phyloP scores from a whole-genome alignment of 2,888 invertebrate genomes.

The Holacanthella duospinosa region DNA sequence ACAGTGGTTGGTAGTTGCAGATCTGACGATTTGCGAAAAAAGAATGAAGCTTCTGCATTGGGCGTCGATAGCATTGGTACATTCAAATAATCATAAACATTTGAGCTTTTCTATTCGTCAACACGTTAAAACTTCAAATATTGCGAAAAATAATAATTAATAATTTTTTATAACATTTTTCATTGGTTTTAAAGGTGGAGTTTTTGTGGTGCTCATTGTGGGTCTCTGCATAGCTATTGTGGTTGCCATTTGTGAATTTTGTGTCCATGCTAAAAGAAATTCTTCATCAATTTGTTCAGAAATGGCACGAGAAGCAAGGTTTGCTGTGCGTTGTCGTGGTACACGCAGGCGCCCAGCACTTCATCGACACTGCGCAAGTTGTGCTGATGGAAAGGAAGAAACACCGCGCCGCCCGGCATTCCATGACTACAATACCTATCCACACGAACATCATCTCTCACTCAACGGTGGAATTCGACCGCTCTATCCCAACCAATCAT shows the following conservation, averaged over 20 bases:
- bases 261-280: slow-evolving; percentile 57
- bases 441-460: slow-evolving; percentile 18
- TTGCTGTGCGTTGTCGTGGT: slow-evolving; percentile 41
- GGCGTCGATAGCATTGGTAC: slow-evolving; percentile 66
- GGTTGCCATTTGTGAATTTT: slow-evolving; percentile 70
- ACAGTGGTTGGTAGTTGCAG: slow-evolving; percentile 44
- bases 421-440: slow-evolving; percentile 37
- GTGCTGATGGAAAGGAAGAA: slow-evolving; percentile 29
- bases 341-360: slow-evolving; percentile 66
- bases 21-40: slow-evolving; percentile 54
- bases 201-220: slow-evolving; percentile 71
- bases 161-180: background rate
- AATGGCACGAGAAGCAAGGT: slow-evolving; percentile 57
- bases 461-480: background rate
- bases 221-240: slow-evolving; percentile 64
- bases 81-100: no score
- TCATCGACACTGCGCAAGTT: slow-evolving; percentile 56
- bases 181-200: slow-evolving; percentile 52
- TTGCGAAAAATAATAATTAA: no score
- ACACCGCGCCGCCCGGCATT: slow-evolving; percentile 27
- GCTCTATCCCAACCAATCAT: no score
- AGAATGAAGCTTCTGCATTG: slow-evolving; percentile 60
- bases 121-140: no score
- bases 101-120: no score
- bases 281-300: slow-evolving; percentile 62